These are phyloP conservation scores for Bombus consobrinus DNA, from an alignment of 1,140 invertebrate species.

Conservation along the genomic window DNA sequence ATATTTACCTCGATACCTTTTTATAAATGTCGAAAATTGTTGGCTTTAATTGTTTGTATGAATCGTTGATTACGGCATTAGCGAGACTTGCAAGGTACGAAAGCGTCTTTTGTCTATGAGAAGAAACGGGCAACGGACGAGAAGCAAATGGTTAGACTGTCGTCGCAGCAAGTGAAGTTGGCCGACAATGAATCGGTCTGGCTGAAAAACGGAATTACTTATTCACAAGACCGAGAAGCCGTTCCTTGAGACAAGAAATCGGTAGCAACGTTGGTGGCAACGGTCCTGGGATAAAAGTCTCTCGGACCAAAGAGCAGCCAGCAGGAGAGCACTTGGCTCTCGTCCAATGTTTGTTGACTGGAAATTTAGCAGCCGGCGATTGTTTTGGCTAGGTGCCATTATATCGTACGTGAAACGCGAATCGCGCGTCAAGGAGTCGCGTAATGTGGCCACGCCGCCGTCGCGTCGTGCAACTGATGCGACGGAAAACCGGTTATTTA, in stretches of 20 bases:
- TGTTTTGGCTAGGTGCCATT: slow-evolving; percentile 80
- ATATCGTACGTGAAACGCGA: slow-evolving; percentile 67
- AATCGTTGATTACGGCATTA: background rate
- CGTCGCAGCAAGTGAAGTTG: background rate
- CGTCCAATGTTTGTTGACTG: slow-evolving; percentile 79
- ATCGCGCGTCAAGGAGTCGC: slow-evolving; percentile 4
- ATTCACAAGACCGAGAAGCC: slow-evolving; percentile 17
- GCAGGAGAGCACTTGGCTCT: slow-evolving; percentile 66
- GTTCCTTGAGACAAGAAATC: slow-evolving; percentile 19
- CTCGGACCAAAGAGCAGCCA: slow-evolving; percentile 45
- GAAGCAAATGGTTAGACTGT: background rate
- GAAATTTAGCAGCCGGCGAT: slow-evolving; percentile 78
- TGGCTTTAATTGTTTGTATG: background rate
- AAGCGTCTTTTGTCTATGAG: too few species aligned
- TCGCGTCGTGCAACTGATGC: slow-evolving; percentile 25
- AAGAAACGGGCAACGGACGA: background rate
- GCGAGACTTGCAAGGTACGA: background rate
- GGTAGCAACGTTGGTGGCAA: slow-evolving; percentile 16
- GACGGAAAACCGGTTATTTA: background rate
- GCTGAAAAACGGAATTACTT: slow-evolving; percentile 37
- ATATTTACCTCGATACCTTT: too few species aligned
- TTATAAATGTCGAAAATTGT: background rate
- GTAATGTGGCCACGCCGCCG: background rate
- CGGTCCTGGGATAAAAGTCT: slow-evolving; percentile 59
- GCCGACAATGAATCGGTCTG: slow-evolving; percentile 10